A percentile compares a stretch with the other conserved stretches of the same genome.
Conservation (phyloP, 1,140 invertebrate species). For the Drosophila grimshawi region DNA sequence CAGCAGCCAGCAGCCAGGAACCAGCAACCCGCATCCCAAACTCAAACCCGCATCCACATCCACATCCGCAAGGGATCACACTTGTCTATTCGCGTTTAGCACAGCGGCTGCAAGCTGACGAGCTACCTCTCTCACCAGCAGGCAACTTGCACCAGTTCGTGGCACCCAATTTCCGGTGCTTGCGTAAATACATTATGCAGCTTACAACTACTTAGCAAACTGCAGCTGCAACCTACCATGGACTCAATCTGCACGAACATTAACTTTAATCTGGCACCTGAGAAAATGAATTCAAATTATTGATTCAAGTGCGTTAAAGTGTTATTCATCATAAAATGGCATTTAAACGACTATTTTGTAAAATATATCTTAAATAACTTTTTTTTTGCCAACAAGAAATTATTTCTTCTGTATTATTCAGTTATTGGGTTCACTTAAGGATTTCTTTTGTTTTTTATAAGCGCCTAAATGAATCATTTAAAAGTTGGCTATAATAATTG, state of each 20-base stretch:
- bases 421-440: too few relatives aligned
- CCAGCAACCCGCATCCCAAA: constrained; percentile 5
- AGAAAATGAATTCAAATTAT: background rate
- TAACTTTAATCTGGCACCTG: background rate
- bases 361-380: background rate
- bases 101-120: constrained; percentile 57
- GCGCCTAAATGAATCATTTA: too few relatives aligned
- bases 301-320: too few relatives aligned
- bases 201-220: constrained; percentile 78
- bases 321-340: too few relatives aligned
- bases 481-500: too few relatives aligned
- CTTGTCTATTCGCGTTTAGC: constrained; percentile 76
- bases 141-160: constrained; percentile 39
- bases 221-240: constrained; percentile 32
- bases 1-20: background rate
- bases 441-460: too few relatives aligned
- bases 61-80: constrained; percentile 64
- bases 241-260: background rate
- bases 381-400: background rate
- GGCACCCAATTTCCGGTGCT: constrained; percentile 80
- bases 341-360: background rate
- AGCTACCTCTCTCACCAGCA: constrained; percentile 14
- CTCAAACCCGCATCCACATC: constrained; percentile 15
- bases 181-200: constrained; percentile 82
- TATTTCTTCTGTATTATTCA: too few relatives aligned